These are phyloP conservation scores for Saturnia pavonia DNA, from an alignment of 2,888 invertebrate genomes.

Conservation along the genomic window DNA sequence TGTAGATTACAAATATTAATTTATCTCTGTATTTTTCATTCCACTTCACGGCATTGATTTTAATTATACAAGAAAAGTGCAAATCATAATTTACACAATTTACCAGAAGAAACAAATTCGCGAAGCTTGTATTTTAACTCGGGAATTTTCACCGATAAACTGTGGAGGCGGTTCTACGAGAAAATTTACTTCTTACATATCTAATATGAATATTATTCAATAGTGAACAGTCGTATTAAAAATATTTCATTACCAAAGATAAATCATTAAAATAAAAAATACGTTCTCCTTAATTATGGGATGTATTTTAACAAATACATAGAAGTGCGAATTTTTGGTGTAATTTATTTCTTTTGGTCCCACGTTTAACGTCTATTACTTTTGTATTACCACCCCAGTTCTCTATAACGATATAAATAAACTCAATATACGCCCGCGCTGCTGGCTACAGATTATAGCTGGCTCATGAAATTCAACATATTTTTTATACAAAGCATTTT, in stretches of 20 bases:
- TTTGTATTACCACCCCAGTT: conserved; percentile 26
- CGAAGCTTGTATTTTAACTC: neutral
- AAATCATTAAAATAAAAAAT: neutral
- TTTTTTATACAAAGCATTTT: conserved; percentile 10
- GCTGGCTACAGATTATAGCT: conserved; percentile 33
- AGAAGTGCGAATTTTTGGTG: neutral
- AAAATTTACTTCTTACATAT: neutral
- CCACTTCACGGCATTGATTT: neutral
- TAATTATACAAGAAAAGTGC: too few relatives aligned
- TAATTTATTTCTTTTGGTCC: conserved; percentile 2
- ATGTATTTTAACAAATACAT: neutral
- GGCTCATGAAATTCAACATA: conserved; percentile 36
- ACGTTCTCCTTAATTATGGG: neutral
- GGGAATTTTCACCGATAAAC: neutral
- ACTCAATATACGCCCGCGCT: conserved; percentile 30
- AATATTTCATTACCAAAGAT: neutral
- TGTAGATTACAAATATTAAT: neutral
- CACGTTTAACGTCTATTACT: conserved; percentile 16
- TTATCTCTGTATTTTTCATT: neutral
- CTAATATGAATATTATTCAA: neutral
- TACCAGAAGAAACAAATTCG: neutral
- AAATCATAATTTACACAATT: too few relatives aligned
- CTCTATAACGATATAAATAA: conserved; percentile 30
- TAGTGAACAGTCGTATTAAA: too few relatives aligned
- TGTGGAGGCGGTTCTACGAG: too few relatives aligned